Evolutionary conservation across 2,888 invertebrate species (phyloP).

Genomic region (Cremastinae sp.): DNA sequence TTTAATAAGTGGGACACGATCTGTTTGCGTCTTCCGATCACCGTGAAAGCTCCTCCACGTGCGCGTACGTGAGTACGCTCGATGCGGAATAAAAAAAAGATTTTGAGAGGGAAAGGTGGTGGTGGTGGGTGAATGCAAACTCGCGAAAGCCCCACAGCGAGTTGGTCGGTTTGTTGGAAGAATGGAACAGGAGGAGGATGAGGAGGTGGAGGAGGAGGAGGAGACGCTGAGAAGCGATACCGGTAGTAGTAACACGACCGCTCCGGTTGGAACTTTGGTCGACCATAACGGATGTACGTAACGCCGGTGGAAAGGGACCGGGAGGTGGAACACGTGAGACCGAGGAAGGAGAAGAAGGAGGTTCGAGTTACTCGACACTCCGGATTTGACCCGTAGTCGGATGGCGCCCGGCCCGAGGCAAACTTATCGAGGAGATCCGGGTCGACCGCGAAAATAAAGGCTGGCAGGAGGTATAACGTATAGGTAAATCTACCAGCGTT

Average conservation of each 20-base stretch:
- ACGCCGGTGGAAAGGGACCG: conserved; percentile 44
- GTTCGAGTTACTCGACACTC: conserved; percentile 65
- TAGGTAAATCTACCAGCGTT: conserved; percentile 37
- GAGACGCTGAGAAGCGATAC: conserved; percentile 63
- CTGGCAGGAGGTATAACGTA: conserved; percentile 49
- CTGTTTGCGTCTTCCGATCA: conserved; percentile 50
- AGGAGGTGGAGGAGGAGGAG: conserved; percentile 20
- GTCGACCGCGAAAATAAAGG: conserved; percentile 63
- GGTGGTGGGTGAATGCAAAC: conserved; percentile 46
- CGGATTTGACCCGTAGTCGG: conserved; percentile 63
- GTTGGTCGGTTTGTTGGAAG: conserved; percentile 45
- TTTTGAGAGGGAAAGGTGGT: too few species aligned
- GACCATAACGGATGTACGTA: conserved; percentile 67
- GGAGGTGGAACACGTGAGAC: conserved; percentile 14
- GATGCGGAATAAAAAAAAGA: too few species aligned
- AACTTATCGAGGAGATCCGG: conserved; percentile 64
- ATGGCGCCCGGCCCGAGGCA: conserved; percentile 56
- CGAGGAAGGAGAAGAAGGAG: not conserved
- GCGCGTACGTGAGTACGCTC: too few species aligned
- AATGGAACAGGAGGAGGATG: conserved; percentile 23
- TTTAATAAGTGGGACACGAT: conserved; percentile 59
- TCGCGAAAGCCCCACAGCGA: conserved; percentile 49
- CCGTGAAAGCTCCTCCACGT: conserved; percentile 17
- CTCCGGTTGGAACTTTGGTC: conserved; percentile 64
- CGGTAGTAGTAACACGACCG: conserved; percentile 65